Conservation (phyloP, 37 sponge, comb jelly and placozoan genomes). For the Chondrilla cf. caribensis region DNA sequence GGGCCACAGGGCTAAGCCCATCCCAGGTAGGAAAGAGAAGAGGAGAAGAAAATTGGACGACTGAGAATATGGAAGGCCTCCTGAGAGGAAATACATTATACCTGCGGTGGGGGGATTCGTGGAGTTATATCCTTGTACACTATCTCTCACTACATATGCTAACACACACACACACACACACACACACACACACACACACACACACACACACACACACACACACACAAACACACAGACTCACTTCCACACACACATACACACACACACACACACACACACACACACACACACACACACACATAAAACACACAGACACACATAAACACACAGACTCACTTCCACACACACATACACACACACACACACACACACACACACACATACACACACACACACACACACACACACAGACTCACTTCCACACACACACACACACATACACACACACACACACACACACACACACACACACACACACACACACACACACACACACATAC, state of each 20-base stretch:
- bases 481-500: constrained; percentile 21
- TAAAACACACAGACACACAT: too few species aligned
- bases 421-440: background rate
- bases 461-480: constrained; percentile 26
- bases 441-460: too few species aligned
- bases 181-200: constrained; percentile 26
- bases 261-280: too few species aligned
- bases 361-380: too few species aligned
- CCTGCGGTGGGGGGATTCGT: background rate
- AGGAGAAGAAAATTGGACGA: background rate
- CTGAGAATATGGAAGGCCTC: background rate
- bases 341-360: too few species aligned
- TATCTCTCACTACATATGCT: background rate
- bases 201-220: constrained; percentile 34
- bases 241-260: too few species aligned
- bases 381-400: constrained; percentile 63
- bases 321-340: too few species aligned
- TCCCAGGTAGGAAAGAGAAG: background rate
- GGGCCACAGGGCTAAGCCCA: background rate
- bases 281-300: too few species aligned
- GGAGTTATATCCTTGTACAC: background rate
- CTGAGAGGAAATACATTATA: background rate
- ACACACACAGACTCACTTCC: constrained; percentile 45
- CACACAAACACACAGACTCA: too few species aligned
- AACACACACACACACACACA: background rate